Base-by-base conservation (phyloP, 2,113 vertebrate genomes). In the Ellobius talpinus region DNA sequence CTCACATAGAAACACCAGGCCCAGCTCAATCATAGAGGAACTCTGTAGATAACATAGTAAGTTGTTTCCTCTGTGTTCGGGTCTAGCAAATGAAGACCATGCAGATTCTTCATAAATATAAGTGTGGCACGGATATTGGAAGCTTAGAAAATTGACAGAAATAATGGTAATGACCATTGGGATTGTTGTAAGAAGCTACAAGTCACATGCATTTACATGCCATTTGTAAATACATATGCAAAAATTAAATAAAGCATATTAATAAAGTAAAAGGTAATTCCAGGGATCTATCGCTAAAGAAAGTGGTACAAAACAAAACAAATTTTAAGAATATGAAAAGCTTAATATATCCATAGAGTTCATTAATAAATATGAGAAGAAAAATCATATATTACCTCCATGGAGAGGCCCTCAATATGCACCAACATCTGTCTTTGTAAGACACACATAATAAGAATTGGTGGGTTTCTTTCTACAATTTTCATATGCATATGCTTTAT, bases 241-340 rank as follows among this genome's bases (percentile, higher is more conserved):
- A 81, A 79, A 72, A 63, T 92, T 72, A 90, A 96, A 50, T 77
- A 79, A 93, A 93, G 5, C 29, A 17, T 6, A 31, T 91, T 89
- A 66, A 58, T 81, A 82, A 94, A 96, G 78, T 85, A 58, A 96
- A 96, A 14, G 89, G 72, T 9, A 94, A 31, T 73, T 65, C 4
- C 42, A 95, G 94, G 26, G 88, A 85, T 90, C 70, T 10, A 63
- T 33, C 11, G 68, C 36, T 58, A 58, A 58, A 58, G n/a, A 82
- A 58, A 58, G 11, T 79, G 1, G 21, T 36, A 68, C 50, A 85
- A 45, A 85, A 36, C 13, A 76, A 90, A 26, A 45, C 19, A 33
- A 89, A 58, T 39, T 31, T 36, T 24, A 39, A 52, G 23, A 89
- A 39, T 72, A 24, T 10, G 79, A 87, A 31, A 47, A 91, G 14